A percentile compares a stretch with the other conserved stretches of the same genome.
Conservation (phyloP, 2,888 invertebrate species). For the Emmelina monodactyla region DNA sequence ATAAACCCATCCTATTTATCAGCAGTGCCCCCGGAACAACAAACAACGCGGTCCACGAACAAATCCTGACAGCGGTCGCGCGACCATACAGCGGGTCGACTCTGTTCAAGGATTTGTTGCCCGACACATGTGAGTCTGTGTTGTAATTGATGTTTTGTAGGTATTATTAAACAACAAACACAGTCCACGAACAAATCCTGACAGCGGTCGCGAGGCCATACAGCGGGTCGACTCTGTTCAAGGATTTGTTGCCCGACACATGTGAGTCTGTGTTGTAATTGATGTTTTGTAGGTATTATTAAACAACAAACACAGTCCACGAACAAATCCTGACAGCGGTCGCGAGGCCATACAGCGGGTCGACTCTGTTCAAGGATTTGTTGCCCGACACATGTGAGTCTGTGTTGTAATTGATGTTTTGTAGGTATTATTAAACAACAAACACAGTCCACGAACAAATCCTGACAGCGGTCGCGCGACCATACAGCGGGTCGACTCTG, state of each 20-base stretch:
- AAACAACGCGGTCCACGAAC: slow-evolving; percentile 79
- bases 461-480: slow-evolving; percentile 77
- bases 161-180: slow-evolving; percentile 21
- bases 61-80: slow-evolving; percentile 77
- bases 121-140: slow-evolving; percentile 40
- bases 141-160: too few species aligned
- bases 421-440: too few species aligned
- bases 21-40: too few species aligned
- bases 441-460: slow-evolving; percentile 74
- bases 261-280: slow-evolving; percentile 30
- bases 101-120: slow-evolving; percentile 77
- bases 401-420: too few species aligned
- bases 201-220: slow-evolving; percentile 83
- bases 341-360: slow-evolving; percentile 87
- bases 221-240: slow-evolving; percentile 86
- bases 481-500: slow-evolving; percentile 88
- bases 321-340: slow-evolving; percentile 79
- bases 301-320: slow-evolving; percentile 56
- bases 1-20: too few species aligned
- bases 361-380: slow-evolving; percentile 82
- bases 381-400: slow-evolving; percentile 47
- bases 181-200: slow-evolving; percentile 76
- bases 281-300: too few species aligned
- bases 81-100: slow-evolving; percentile 90
- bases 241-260: slow-evolving; percentile 67